Evolutionary conservation across 1,140 invertebrate species (phyloP).

Genomic region (Lepidostoma basale): DNA sequence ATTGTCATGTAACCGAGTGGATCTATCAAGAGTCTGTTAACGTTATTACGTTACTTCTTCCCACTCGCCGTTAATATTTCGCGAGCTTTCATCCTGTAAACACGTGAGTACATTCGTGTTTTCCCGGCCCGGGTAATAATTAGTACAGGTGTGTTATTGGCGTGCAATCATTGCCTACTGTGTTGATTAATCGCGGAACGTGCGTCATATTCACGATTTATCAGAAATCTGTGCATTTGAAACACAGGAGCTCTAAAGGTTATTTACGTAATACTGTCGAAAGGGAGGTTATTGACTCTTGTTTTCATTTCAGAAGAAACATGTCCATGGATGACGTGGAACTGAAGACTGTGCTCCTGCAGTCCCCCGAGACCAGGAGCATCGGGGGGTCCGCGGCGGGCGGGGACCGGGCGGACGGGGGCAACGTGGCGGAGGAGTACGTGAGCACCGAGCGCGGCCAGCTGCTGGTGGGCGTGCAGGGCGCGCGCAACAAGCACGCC

Average conservation of each 20-base stretch:
- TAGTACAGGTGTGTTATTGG: background rate
- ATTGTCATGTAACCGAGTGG: background rate
- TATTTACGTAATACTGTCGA: background rate
- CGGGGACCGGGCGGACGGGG: conserved; percentile 68
- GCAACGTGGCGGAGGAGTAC: conserved; percentile 65
- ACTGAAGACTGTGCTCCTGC: conserved; percentile 86
- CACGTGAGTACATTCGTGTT: conserved; percentile 5
- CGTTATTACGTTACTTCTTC: background rate
- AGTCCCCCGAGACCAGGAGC: conserved; percentile 76
- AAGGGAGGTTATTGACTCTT: background rate
- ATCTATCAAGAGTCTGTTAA: background rate
- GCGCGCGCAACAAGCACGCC: conserved; percentile 87
- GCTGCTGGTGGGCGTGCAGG: conserved; percentile 88
- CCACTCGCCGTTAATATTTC: background rate
- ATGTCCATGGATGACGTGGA: conserved; percentile 88
- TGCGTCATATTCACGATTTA: background rate
- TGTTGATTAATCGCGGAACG: background rate
- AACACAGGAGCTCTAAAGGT: background rate
- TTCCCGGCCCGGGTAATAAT: background rate
- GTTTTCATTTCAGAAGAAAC: conserved; percentile 1
- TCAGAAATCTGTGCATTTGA: background rate
- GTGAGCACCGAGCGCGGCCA: conserved; percentile 89
- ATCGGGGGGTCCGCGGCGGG: conserved; percentile 67
- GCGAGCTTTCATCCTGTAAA: background rate
- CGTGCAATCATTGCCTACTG: background rate